Percentiles rank a stretch among this genome's conserved stretches.
These are phyloP conservation scores for Notospermus geniculatus DNA, from an alignment of 1,140 invertebrate species.

Conservation along the genomic window DNA sequence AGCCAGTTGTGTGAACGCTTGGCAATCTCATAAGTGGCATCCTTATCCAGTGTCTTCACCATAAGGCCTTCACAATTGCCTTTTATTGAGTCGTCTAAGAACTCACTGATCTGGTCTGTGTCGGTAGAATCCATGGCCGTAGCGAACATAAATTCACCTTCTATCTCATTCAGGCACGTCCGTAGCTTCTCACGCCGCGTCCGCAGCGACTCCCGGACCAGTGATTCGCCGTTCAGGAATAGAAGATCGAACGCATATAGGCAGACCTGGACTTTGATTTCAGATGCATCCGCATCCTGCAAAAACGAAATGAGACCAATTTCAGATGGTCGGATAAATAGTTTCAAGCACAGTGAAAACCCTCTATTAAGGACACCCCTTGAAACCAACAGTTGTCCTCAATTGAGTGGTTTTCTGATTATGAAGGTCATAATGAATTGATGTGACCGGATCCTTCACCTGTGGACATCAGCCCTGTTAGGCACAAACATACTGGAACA, in stretches of 20 bases:
- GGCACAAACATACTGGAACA: no score
- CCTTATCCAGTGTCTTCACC: constrained; percentile 92
- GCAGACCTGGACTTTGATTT: constrained; percentile 97
- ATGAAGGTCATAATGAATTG: no score
- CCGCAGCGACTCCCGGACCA: constrained; percentile 78
- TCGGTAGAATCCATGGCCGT: constrained; percentile 71
- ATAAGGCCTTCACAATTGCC: constrained; percentile 98
- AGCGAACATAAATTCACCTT: constrained; percentile 88
- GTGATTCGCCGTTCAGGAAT: constrained; percentile 85
- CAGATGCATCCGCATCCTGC: constrained; percentile 80
- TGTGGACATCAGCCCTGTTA: no score
- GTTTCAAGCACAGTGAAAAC: no score
- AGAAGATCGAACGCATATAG: constrained; percentile 97
- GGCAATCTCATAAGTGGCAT: constrained; percentile 97
- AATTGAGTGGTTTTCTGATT: no score
- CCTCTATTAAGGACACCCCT: no score
- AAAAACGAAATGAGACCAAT: no score
- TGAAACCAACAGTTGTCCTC: no score
- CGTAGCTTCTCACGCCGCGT: constrained; percentile 74
- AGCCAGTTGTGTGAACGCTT: constrained; percentile 96
- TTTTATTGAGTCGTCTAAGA: constrained; percentile 94
- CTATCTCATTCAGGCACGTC: constrained; percentile 67
- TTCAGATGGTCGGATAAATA: no score
- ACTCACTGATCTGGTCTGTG: constrained; percentile 90
- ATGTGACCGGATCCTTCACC: no score